These are phyloP conservation scores for Subacronicta megacephala DNA, from an alignment of 2,888 invertebrate species.

Conservation along the genomic window DNA sequence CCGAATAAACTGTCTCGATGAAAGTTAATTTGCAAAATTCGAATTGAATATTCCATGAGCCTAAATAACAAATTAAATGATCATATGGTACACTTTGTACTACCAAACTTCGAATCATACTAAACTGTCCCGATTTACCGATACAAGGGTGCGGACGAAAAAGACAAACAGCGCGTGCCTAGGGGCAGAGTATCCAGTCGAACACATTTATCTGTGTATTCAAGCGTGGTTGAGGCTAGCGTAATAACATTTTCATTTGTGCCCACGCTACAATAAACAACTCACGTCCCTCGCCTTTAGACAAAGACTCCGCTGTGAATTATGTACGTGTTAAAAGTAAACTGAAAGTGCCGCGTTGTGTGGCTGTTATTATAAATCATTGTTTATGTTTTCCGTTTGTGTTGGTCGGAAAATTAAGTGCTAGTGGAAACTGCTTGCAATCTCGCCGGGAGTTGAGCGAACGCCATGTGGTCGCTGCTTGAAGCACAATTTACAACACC, in stretches of 20 bases:
- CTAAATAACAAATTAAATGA: too few relatives aligned
- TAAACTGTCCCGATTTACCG: too few relatives aligned
- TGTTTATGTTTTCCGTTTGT: conserved; percentile 90
- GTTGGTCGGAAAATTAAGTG: conserved; percentile 86
- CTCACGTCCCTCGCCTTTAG: conserved; percentile 88
- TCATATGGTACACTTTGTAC: too few relatives aligned
- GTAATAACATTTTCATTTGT: conserved; percentile 89
- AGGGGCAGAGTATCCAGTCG: conserved; percentile 61
- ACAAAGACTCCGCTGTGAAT: conserved; percentile 89
- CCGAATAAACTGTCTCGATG: too few relatives aligned
- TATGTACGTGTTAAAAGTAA: conserved; percentile 90
- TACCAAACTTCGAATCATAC: too few relatives aligned
- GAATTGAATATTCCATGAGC: too few relatives aligned
- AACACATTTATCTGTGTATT: conserved; percentile 63
- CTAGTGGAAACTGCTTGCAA: conserved; percentile 83
- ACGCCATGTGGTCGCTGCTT: conserved; percentile 69
- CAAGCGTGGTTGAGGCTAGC: conserved; percentile 75
- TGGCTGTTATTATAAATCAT: conserved; percentile 90
- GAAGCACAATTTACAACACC: conserved; percentile 67
- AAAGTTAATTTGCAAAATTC: too few relatives aligned
- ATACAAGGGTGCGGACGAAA: conserved; percentile 11
- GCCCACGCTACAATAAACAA: conserved; percentile 88
- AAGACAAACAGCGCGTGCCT: conserved; percentile 7
- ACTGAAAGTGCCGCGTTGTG: conserved; percentile 89
- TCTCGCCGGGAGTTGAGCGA: conserved; percentile 75